Conservation (phyloP, 1,140 invertebrate genomes). For the Chelonus insularis region DNA sequence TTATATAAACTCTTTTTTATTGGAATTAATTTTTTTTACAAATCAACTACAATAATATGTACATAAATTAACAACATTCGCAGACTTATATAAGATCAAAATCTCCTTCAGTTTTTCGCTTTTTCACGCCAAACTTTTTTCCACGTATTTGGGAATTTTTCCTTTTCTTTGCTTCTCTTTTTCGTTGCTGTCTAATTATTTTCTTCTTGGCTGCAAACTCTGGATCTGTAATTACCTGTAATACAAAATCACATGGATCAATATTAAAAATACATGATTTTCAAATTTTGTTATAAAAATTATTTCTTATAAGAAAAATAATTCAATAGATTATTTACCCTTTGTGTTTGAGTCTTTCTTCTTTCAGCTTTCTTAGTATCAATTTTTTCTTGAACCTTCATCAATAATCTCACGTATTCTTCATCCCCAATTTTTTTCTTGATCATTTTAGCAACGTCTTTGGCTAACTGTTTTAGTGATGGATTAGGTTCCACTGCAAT, state of each 20-base stretch:
- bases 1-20: too few species aligned
- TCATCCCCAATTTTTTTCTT: conserved; percentile 70
- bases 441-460: conserved; percentile 68
- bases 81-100: conserved; percentile 37
- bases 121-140: conserved; percentile 49
- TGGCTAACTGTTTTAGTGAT: conserved; percentile 63
- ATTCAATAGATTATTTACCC: conserved; percentile 50
- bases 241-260: conserved; percentile 37
- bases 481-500: conserved; percentile 63
- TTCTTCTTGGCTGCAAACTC: conserved; percentile 77
- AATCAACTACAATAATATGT: not conserved
- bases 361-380: conserved; percentile 68
- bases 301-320: conserved; percentile 6
- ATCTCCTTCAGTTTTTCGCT: conserved; percentile 40
- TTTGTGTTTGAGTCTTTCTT: conserved; percentile 65
- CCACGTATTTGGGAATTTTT: conserved; percentile 65
- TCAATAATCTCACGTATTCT: conserved; percentile 65
- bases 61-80: not conserved
- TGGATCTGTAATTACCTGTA: conserved; percentile 73
- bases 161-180: conserved; percentile 73
- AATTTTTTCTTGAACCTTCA: conserved; percentile 63
- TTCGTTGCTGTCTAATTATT: conserved; percentile 74
- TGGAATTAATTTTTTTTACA: not conserved
- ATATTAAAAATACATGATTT: conserved; percentile 15
- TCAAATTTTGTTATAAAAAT: conserved; percentile 23